Percentiles rank a stretch among this genome's conserved stretches.
Evolutionary conservation across 2,113 vertebrate species (phyloP).

Genomic region (Cervus canadensis): DNA sequence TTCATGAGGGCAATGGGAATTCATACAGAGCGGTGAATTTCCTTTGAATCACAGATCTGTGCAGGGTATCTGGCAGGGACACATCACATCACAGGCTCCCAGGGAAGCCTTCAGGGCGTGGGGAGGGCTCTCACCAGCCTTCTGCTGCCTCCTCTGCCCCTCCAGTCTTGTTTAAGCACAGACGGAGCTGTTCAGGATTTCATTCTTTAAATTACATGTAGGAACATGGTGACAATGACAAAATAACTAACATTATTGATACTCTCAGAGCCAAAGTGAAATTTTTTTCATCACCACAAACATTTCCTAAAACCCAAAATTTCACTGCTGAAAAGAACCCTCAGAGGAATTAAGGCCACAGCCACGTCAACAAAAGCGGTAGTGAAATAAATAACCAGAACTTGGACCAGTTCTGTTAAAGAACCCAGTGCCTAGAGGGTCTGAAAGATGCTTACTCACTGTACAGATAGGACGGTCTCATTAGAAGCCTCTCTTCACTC

Average conservation of each 20-base stretch:
- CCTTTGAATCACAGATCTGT: neutral
- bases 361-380: neutral
- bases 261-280: neutral
- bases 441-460: neutral
- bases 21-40: neutral
- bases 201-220: neutral
- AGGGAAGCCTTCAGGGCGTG: fast-evolving
- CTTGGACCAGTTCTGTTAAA: neutral
- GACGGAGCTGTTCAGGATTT: neutral
- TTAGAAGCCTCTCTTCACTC: neutral
- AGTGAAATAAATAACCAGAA: neutral
- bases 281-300: neutral
- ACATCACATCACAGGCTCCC: neutral
- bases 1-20: neutral
- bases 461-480: fast-evolving
- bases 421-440: neutral
- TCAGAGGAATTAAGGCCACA: neutral
- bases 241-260: slow-evolving; percentile 19
- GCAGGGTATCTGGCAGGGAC: too few species aligned
- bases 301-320: neutral
- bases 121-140: neutral
- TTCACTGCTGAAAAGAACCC: neutral
- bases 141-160: neutral
- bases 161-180: neutral
- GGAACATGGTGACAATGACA: neutral